Evolutionary conservation across 2,888 invertebrate genomes (phyloP), one percentile per base, ranked within the genome.

Genomic region (Amphipoea lucens): DNA sequence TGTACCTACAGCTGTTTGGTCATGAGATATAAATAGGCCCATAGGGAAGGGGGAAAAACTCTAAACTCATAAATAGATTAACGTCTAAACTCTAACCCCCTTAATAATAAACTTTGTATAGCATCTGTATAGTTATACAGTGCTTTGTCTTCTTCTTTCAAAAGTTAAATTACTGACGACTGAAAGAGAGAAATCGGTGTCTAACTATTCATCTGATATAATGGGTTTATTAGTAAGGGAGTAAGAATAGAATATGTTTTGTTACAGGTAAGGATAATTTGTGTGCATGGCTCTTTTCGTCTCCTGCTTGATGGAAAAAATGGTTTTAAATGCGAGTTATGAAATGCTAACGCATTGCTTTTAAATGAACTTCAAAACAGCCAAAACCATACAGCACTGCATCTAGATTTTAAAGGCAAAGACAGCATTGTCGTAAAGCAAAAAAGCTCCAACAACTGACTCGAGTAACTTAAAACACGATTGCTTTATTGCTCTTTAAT

Each of bases 401-500:
- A 36, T 20, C 20, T 36, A 20, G 9, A 20, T 20, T 36, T 63
- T 5, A 23, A 5, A 17, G 23, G 9, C 17, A 63, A 2, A 63
- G 17, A 20, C 11, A 65, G 36, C 5, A 36, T 20, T 9, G 1
- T 36, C 36, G n/a, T 17, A 12, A n/a, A 48, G 1, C 29, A 14
- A n/a, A 60, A 12, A 60, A 45, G 1, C 1, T 45, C 36, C n/a
- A 20, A 9, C n/a, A 48, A 2, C 9, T 76, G 23, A 4, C 11
- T 2, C 48, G 2, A 40, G 40, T 11, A 62, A 48, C 7, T 57
- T 17, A 42, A 48, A 62, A 65, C n/a, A 82, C 48, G 4, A 45
- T 51, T 54, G 17, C 60, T 75, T 74, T 42, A 72, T 79, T 80
- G 42, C 72, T 72, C 29, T 72, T 62, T 54, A 74, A 76, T 78